Base-by-base conservation (phyloP, 1,140 invertebrate genomes). In the Eciton burchellii region DNA sequence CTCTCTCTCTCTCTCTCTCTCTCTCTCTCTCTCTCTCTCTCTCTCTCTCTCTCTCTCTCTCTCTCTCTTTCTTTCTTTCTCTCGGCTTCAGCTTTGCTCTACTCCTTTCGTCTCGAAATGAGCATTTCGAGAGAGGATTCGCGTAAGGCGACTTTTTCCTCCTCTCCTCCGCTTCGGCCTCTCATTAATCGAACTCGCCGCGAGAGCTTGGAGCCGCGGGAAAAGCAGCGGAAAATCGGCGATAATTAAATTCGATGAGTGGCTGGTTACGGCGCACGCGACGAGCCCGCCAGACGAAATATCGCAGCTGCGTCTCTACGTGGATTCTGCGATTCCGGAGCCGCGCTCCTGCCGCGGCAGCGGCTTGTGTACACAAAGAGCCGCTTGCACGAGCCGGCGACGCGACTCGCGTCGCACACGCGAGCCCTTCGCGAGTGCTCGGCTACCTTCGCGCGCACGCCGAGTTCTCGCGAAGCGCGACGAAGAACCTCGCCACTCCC, bases 151-250 rank as follows among this genome's bases (percentile, higher is more conserved):
- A n/a, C 12, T 12, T 59, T 54, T 29, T 45, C 21, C 29, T 60
- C 19, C 14, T n/a, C 74, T 82, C 76, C 84, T 60, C 82, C 41
- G n/a, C 29, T n/a, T n/a, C 14, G 73, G 71, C 57, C 77, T 89
- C 89, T 89, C 85, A 85, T 88, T 86, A 89, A 72, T 73, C 72
- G 81, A 66, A 89, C 73, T 47, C 70, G 74, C 21, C 14, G 11
- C 16, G 60, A 43, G 26, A 11, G 45, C 24, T 21, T 26, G 45
- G 8, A 24, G 26, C 52, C 49, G 35, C 21, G 49, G 19, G 49
- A 56, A 29, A 57, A 45, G 49, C 29, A 54, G 21, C 62, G 12
- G n/a, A 49, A 79, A 68, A 70, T 79, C 63, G 35, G 24, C n/a
- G 63, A 79, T 70, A 79, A 79, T 70, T 79, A 79, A 79, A 79